Percentiles rank a stretch among this genome's conserved stretches.
Conservation (phyloP, 1,140 invertebrate species). For the Habropoda laboriosa region DNA sequence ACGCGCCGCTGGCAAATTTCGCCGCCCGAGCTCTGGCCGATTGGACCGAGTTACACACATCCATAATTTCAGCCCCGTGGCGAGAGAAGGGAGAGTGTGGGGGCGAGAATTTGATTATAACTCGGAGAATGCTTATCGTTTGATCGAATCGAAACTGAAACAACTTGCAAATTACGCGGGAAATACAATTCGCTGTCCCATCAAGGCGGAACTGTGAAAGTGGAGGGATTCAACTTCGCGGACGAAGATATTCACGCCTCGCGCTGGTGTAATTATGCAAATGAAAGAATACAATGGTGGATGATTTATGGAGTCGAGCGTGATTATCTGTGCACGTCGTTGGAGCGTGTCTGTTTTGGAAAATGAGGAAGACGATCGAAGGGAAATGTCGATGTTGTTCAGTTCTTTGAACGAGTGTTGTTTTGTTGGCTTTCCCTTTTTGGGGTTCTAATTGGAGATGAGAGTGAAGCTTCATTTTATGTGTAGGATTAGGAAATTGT, state of each 20-base stretch:
- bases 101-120: conserved; percentile 46
- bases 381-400: no score
- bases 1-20: conserved; percentile 16
- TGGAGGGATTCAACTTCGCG: neutral
- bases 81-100: conserved; percentile 35
- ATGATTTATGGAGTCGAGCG: no score
- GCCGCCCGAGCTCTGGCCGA: neutral
- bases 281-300: neutral
- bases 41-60: neutral
- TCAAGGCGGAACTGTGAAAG: neutral
- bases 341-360: no score
- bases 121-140: conserved; percentile 39
- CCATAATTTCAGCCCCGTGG: neutral
- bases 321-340: no score
- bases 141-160: conserved; percentile 31
- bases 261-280: conserved; percentile 14
- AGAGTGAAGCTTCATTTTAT: no score
- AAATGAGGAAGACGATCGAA: no score
- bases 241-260: neutral
- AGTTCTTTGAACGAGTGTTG: no score
- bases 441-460: no score
- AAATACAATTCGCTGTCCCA: conserved; percentile 8
- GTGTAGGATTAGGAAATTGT: no score
- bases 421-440: no score
- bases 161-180: conserved; percentile 25